Evolutionary conservation across 2,888 invertebrate genomes (phyloP).

Genomic region (Tetranychus truncatus): DNA sequence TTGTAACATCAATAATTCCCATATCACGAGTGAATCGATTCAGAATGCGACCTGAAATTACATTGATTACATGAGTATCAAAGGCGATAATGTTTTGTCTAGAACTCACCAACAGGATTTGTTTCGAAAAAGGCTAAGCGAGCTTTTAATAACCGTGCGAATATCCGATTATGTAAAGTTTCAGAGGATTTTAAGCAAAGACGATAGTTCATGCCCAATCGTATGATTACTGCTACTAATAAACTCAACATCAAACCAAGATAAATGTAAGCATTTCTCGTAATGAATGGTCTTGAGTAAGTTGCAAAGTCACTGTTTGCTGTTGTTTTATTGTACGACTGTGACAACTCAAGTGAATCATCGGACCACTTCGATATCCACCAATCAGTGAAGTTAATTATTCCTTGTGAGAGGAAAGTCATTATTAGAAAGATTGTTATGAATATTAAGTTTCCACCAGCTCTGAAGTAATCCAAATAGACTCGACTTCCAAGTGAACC

Average conservation of each 20-base stretch:
- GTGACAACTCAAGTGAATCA: not conserved
- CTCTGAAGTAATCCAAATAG: slow-evolving; percentile 39
- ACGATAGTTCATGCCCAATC: not conserved
- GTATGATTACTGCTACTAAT: not conserved
- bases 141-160: slow-evolving; percentile 32
- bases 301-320: not conserved
- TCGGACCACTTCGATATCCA: not conserved
- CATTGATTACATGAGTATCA: too few species aligned
- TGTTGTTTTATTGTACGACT: not conserved
- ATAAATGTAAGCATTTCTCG: not conserved
- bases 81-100: too few species aligned
- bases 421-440: slow-evolving; percentile 24
- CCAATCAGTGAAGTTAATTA: not conserved
- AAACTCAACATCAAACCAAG: not conserved
- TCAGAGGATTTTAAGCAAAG: slow-evolving; percentile 21
- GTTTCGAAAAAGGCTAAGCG: slow-evolving; percentile 34
- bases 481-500: slow-evolving; percentile 30
- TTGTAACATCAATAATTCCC: not conserved
- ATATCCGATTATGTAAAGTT: slow-evolving; percentile 26
- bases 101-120: slow-evolving; percentile 36
- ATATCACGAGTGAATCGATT: slow-evolving; percentile 14
- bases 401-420: slow-evolving; percentile 21
- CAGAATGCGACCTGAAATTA: slow-evolving; percentile 18
- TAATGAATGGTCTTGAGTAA: not conserved
- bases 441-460: slow-evolving; percentile 32